A percentile compares a stretch with the other conserved stretches of the same genome.
These are phyloP conservation scores for Callimico goeldii DNA, from an alignment of 2,797 vertebrate genomes.

Conservation along the genomic window DNA sequence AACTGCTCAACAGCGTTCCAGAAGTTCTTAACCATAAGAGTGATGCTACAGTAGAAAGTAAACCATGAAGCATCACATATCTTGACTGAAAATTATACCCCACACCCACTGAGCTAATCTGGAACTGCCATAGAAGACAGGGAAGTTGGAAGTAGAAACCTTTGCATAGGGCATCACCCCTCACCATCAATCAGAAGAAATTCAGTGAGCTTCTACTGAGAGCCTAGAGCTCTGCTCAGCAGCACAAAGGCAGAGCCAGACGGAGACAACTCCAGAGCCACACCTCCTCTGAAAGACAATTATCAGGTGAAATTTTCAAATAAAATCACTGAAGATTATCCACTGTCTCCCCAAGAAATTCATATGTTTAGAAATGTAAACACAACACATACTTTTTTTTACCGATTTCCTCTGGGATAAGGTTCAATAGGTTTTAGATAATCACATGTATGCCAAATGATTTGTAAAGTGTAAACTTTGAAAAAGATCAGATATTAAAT, in stretches of 20 bases:
- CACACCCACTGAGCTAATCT: background rate
- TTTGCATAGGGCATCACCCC: background rate
- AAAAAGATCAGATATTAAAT: constrained; percentile 6
- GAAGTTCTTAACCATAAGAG: background rate
- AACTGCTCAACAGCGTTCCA: background rate
- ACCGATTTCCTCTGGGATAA: too few relatives aligned
- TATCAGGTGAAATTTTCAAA: constrained; percentile 5
- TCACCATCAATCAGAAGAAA: background rate
- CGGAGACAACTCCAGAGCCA: background rate
- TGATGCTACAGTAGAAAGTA: background rate
- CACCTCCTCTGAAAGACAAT: background rate
- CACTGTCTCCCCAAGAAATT: background rate
- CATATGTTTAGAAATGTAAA: constrained; percentile 1
- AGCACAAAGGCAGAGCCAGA: background rate
- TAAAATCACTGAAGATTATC: background rate
- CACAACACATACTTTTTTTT: background rate
- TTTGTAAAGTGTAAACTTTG: background rate
- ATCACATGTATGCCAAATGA: background rate
- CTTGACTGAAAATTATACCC: background rate
- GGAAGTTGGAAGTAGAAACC: background rate
- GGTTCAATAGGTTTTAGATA: background rate
- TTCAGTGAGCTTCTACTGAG: background rate
- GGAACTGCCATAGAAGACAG: background rate
- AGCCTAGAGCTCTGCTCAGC: background rate
- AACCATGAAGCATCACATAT: background rate